These are phyloP conservation scores for Spongilla lacustris DNA, from an alignment of 37 sponge, comb jelly and placozoan species.

Conservation along the genomic window DNA sequence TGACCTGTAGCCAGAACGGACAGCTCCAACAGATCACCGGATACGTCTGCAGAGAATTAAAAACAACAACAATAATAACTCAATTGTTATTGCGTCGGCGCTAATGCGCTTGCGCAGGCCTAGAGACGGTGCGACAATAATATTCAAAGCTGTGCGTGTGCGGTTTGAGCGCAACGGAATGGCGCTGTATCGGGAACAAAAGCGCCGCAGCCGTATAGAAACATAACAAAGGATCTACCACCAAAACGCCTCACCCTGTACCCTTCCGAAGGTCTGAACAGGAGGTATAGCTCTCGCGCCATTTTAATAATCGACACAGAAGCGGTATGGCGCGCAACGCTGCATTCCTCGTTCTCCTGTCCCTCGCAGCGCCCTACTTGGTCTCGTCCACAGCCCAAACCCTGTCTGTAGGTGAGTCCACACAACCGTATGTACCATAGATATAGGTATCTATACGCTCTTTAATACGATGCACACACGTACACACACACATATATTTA, in stretches of 20 bases:
- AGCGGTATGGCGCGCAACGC: background rate
- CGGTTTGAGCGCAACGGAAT: background rate
- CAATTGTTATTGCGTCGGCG: too few relatives aligned
- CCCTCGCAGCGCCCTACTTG: background rate
- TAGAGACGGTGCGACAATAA: too few relatives aligned
- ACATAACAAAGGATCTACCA: background rate
- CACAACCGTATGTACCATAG: background rate
- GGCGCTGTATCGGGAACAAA: background rate
- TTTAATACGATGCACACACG: background rate
- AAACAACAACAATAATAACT: too few relatives aligned
- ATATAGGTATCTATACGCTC: too few relatives aligned
- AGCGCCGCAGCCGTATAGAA: background rate
- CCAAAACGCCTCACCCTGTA: background rate
- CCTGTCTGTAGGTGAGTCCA: background rate
- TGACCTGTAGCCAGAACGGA: slow-evolving; percentile 30
- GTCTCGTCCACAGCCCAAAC: background rate
- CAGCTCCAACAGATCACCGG: slow-evolving; percentile 25
- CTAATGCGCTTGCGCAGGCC: background rate
- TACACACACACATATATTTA: background rate
- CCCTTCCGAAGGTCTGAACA: background rate
- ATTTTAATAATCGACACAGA: background rate
- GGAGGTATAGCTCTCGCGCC: too few relatives aligned
- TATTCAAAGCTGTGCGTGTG: background rate
- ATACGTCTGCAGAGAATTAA: background rate
- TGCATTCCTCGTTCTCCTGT: background rate